Evolutionary conservation across 92 coral and sea anemone species (phyloP).

Genomic region (Blastomussa wellsi): DNA sequence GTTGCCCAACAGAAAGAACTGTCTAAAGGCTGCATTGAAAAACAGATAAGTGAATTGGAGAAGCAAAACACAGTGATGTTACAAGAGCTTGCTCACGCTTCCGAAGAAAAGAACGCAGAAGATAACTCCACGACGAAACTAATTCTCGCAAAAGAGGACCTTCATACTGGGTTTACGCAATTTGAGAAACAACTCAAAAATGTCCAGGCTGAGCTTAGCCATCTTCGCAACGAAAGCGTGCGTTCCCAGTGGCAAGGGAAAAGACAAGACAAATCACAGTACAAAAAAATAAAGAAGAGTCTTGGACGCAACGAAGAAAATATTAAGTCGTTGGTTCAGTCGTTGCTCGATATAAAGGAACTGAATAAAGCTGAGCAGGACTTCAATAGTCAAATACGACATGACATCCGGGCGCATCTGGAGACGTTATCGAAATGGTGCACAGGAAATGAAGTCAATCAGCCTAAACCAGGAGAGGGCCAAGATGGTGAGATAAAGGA

Average conservation of each 20-base stretch:
- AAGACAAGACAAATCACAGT: not conserved
- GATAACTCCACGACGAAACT: not conserved
- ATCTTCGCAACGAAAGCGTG: not conserved
- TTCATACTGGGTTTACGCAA: not conserved
- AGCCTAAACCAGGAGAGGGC: not conserved
- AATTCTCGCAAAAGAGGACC: not conserved
- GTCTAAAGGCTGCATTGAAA: not conserved
- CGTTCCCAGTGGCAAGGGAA: not conserved
- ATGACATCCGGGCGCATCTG: not conserved
- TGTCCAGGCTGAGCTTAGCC: conserved; percentile 1
- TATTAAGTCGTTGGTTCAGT: not conserved
- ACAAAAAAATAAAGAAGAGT: not conserved
- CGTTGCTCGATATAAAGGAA: not conserved
- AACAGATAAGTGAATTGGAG: not conserved
- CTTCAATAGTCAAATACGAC: not conserved
- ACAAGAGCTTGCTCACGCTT: not conserved
- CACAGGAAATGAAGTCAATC: not conserved
- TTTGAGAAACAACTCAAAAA: conserved; percentile 5
- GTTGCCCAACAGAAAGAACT: not conserved
- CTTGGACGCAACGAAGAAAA: not conserved
- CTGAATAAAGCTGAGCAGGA: not conserved
- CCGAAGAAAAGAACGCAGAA: not conserved
- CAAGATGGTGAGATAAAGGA: not conserved
- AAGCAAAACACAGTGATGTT: not conserved
- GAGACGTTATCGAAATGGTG: not conserved